Conservation (phyloP, 2,888 invertebrate species). For the Trichogramma dendrolimi region DNA sequence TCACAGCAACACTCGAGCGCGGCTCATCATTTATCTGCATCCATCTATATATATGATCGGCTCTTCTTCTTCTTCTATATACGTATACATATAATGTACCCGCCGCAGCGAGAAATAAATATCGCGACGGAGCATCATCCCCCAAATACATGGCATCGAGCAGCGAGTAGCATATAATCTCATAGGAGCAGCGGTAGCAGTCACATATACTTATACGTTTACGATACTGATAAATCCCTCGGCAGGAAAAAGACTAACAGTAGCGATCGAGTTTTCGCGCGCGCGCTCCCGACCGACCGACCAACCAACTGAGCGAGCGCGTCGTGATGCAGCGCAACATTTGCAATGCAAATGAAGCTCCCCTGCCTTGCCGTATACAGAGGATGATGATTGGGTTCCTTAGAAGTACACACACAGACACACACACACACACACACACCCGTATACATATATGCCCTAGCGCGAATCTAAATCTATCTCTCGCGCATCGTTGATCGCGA, state of each 20-base stretch:
- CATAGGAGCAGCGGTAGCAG: slow-evolving; percentile 1
- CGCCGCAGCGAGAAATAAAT: too few species aligned
- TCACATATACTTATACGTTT: slow-evolving; percentile 27
- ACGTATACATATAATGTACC: too few species aligned
- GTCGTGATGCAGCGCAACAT: slow-evolving; percentile 33
- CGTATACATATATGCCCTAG: slow-evolving; percentile 28
- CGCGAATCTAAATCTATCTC: slow-evolving; percentile 52
- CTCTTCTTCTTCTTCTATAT: too few species aligned
- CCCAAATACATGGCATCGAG: slow-evolving; percentile 11
- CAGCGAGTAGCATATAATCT: slow-evolving; percentile 27
- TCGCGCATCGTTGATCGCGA: slow-evolving; percentile 50
- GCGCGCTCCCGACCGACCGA: not conserved
- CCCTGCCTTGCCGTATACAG: too few species aligned
- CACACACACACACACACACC: too few species aligned
- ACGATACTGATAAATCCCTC: too few species aligned
- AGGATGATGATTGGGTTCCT: slow-evolving; percentile 45
- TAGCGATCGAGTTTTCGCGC: not conserved
- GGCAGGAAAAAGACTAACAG: too few species aligned
- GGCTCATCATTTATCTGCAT: too few species aligned
- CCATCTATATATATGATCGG: too few species aligned
- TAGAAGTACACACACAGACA: slow-evolving; percentile 34
- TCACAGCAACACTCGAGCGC: too few species aligned
- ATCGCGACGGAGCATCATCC: too few species aligned
- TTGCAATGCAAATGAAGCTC: slow-evolving; percentile 49
- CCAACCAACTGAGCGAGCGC: slow-evolving; percentile 10